A percentile compares a stretch with the other conserved stretches of the same genome.
Evolutionary conservation across 2,888 invertebrate species (phyloP).

Genomic region (Laothoe populi): DNA sequence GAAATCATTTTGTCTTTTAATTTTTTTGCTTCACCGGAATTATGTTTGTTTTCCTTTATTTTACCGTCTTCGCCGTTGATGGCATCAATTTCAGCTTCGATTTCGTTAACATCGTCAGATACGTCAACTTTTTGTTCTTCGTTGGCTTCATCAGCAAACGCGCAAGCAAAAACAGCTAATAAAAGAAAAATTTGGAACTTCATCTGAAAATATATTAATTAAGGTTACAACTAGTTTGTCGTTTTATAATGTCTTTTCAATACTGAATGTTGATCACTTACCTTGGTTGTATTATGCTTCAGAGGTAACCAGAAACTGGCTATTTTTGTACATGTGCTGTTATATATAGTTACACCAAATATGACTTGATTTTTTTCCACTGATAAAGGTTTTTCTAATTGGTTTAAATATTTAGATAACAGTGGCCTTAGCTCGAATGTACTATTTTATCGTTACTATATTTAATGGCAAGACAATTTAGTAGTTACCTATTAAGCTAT

Average conservation of each 20-base stretch:
- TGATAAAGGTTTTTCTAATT: neutral
- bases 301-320: neutral
- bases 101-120: neutral
- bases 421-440: neutral
- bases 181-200: constrained; percentile 3
- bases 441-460: neutral
- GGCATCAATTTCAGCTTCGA: neutral
- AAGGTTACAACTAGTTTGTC: neutral
- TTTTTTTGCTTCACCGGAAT: neutral
- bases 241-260: neutral
- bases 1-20: neutral
- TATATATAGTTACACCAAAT: neutral
- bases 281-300: neutral
- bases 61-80: neutral
- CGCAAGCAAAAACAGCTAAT: neutral
- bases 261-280: neutral
- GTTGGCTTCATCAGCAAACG: neutral
- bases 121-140: neutral
- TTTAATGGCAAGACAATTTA: neutral
- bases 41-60: neutral
- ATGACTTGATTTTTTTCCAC: neutral
- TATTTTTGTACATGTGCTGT: neutral
- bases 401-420: neutral
- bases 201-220: neutral
- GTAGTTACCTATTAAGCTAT: no score